phyloP scores from a whole-genome alignment of 2,113 vertebrate genomes.

The Anguilla japonica region DNA sequence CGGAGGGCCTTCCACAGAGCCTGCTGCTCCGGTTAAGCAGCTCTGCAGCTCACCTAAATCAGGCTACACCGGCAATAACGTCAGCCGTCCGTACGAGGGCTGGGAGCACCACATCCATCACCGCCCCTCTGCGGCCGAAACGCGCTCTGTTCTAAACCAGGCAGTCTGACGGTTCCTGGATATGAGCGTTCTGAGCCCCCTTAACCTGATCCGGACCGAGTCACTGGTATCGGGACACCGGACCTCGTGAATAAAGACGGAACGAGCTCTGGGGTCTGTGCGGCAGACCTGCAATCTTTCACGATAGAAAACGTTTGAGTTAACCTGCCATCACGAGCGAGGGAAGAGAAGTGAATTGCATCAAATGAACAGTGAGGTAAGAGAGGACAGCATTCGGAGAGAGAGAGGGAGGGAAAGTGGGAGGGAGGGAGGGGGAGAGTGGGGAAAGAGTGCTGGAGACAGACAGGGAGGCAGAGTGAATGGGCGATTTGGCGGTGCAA shows the following conservation, averaged over 20 bases:
- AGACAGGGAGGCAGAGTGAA: too few species aligned
- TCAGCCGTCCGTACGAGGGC: slow-evolving; percentile 49
- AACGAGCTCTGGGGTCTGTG: too few species aligned
- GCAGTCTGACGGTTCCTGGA: slow-evolving; percentile 42
- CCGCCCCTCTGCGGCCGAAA: slow-evolving; percentile 46
- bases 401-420: not conserved
- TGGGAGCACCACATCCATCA: slow-evolving; percentile 48
- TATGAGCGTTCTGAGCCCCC: too few species aligned
- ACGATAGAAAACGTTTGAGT: not conserved
- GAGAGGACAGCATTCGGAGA: not conserved
- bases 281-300: not conserved
- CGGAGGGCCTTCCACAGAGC: slow-evolving; percentile 41
- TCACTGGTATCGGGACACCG: too few species aligned
- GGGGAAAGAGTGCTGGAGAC: too few species aligned
- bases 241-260: too few species aligned
- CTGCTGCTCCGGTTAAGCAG: slow-evolving; percentile 36
- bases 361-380: not conserved
- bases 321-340: not conserved
- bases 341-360: not conserved
- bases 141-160: slow-evolving; percentile 45
- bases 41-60: slow-evolving; percentile 37
- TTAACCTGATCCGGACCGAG: too few species aligned
- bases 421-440: not conserved
- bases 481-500: too few species aligned
- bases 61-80: slow-evolving; percentile 57